Base-by-base conservation (phyloP, 2,888 invertebrate genomes). In the Netelia fuscicornis region DNA sequence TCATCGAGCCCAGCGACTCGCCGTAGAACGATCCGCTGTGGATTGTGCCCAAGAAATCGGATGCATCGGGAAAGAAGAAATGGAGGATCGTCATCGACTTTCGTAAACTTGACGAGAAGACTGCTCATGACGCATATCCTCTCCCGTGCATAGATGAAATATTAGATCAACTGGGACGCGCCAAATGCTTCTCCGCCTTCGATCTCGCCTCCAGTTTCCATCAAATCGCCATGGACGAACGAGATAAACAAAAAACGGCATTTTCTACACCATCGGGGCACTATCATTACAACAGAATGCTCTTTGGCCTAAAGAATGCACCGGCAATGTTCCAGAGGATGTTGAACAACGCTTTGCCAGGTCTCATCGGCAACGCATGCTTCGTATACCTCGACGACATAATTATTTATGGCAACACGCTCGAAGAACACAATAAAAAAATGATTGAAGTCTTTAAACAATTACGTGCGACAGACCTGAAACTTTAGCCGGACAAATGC, bases 231-330 rank as follows among this genome's bases (percentile, higher is more conserved):
- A 17, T 72, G 58, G 52, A 72, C 58, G 42, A 42, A 3, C 11
- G 58, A 0, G 17, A 42, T 1, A 72, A 72, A 5, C 23, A n/a
- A 6, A 60, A 72, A 11, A 20, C 60, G 3, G 42, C 25, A 0
- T 71, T 58, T 5, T 70, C 52, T 1, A 74, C 62, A 0, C 74
- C 62, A 2, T 48, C 60, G 2, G 74, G 74, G 1, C 65, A 65
- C 20, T 65, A 37, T 11, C 64, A 65, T 37, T 75, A 65, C 13
- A 75, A 75, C 20, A 11, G 75, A 9, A 75, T 25, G 37, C 71
- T 58, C 10, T 71, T 71, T 10, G 71, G 56, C 0, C 10, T 71
- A 17, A 71, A 71, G 6, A 42, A 65, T 10, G 42, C 60, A 9
- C 74, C 74, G 5, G 42, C 62, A 5, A 62, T 62, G 0, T 60